A percentile compares a stretch with the other conserved stretches of the same genome.
These are phyloP conservation scores for Phrynocephalus guinanensis DNA, from an alignment of 2,797 vertebrate species.

Conservation along the genomic window DNA sequence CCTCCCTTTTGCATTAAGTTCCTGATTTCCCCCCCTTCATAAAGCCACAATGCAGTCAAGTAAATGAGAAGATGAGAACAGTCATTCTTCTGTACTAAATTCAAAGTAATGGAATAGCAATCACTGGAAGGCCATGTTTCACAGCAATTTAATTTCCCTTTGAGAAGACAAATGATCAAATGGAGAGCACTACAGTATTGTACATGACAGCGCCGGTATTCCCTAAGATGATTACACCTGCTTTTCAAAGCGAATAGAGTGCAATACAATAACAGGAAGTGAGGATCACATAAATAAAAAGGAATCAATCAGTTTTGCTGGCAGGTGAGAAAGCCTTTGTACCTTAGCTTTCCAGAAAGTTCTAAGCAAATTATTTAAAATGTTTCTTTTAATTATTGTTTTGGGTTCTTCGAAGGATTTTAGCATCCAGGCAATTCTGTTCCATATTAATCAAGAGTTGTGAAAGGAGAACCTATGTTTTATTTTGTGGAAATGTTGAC, in stretches of 20 bases:
- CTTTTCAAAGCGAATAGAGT: conserved; percentile 7
- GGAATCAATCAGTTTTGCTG: neutral
- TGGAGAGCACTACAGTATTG: conserved; percentile 32
- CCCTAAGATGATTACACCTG: neutral
- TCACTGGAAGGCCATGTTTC: conserved; percentile 31
- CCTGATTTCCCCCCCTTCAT: conserved; percentile 23
- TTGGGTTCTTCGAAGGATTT: neutral
- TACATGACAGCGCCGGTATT: conserved; percentile 30
- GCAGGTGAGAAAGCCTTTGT: neutral
- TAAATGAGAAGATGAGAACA: neutral
- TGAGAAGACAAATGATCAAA: conserved; percentile 43
- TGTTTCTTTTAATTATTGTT: neutral
- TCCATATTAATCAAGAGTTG: neutral
- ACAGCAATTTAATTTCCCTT: conserved; percentile 42
- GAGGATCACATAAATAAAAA: neutral
- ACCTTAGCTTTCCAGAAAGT: conserved; percentile 1
- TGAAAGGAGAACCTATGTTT: neutral
- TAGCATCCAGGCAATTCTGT: neutral
- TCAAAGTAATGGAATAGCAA: conserved; percentile 34
- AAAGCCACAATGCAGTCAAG: conserved; percentile 42
- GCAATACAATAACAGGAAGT: conserved; percentile 27
- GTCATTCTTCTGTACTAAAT: conserved; percentile 33
- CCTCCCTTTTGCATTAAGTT: conserved; percentile 26
- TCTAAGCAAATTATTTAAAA: neutral
- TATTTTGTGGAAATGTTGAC: neutral